Evolutionary conservation across 2,797 vertebrate genomes (phyloP).

Genomic region (Crocodylus rhombifer): DNA sequence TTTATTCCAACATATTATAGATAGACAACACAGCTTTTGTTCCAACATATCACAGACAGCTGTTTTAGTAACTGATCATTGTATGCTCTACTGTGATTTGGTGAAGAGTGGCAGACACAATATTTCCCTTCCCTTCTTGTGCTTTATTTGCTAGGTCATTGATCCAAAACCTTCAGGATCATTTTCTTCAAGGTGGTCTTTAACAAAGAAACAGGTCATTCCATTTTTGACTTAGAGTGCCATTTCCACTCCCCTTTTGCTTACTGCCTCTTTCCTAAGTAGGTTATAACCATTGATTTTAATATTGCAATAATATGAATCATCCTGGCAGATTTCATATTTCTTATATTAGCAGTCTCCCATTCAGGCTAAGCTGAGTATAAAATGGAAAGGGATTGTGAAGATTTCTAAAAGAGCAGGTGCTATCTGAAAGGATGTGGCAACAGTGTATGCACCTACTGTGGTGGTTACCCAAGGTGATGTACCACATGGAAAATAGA

Average conservation of each 20-base stretch:
- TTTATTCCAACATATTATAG: background rate
- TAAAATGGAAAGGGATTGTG: constrained; percentile 11
- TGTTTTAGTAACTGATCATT: background rate
- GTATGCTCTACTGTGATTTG: background rate
- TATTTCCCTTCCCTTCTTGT: background rate
- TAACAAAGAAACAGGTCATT: background rate
- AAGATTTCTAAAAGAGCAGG: background rate
- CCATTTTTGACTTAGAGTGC: background rate
- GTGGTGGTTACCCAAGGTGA: background rate
- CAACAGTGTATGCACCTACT: background rate
- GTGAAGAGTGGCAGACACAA: background rate
- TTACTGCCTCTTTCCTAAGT: background rate
- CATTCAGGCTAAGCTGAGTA: constrained; percentile 4
- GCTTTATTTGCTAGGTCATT: background rate
- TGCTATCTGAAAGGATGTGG: background rate
- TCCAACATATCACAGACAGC: background rate
- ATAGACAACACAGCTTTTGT: background rate
- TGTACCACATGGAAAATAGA: background rate
- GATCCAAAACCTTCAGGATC: background rate
- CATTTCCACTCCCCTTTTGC: background rate
- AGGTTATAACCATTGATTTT: background rate
- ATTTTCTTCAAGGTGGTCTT: constrained; percentile 1
- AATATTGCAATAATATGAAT: background rate
- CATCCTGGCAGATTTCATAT: background rate
- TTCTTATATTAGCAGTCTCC: background rate